phyloP scores from a whole-genome alignment of 2,888 invertebrate genomes.

The Darwinula stevensoni region DNA sequence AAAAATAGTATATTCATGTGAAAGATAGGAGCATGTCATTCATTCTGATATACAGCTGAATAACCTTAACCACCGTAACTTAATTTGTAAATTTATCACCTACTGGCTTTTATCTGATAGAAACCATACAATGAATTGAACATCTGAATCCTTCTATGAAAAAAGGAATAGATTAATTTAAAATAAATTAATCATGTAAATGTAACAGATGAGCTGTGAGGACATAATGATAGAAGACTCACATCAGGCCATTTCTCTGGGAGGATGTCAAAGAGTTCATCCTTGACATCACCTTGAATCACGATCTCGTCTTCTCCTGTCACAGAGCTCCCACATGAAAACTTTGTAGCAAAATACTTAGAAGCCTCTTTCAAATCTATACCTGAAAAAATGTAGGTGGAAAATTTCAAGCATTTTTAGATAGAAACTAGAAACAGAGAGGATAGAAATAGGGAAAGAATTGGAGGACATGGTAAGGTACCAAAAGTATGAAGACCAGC shows the following conservation, averaged over 20 bases:
- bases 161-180: not conserved
- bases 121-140: not conserved
- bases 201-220: not conserved
- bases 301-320: slow-evolving; percentile 98
- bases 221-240: too few relatives aligned
- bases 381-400: slow-evolving; percentile 24
- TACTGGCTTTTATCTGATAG: too few relatives aligned
- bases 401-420: not conserved
- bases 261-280: slow-evolving; percentile 87
- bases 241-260: slow-evolving; percentile 96
- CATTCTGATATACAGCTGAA: too few relatives aligned
- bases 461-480: too few relatives aligned
- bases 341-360: slow-evolving; percentile 87
- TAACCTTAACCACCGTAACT: too few relatives aligned
- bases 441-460: too few relatives aligned
- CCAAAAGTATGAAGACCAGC: slow-evolving; percentile 83
- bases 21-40: too few relatives aligned
- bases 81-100: too few relatives aligned
- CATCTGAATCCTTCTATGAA: not conserved
- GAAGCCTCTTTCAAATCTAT: slow-evolving; percentile 93
- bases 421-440: too few relatives aligned
- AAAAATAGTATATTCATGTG: too few relatives aligned
- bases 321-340: slow-evolving; percentile 97
- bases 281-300: slow-evolving; percentile 95
- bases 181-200: not conserved